Evolutionary conservation across 2,113 vertebrate genomes (phyloP).

Genomic region (Phylloscopus trochiloides): DNA sequence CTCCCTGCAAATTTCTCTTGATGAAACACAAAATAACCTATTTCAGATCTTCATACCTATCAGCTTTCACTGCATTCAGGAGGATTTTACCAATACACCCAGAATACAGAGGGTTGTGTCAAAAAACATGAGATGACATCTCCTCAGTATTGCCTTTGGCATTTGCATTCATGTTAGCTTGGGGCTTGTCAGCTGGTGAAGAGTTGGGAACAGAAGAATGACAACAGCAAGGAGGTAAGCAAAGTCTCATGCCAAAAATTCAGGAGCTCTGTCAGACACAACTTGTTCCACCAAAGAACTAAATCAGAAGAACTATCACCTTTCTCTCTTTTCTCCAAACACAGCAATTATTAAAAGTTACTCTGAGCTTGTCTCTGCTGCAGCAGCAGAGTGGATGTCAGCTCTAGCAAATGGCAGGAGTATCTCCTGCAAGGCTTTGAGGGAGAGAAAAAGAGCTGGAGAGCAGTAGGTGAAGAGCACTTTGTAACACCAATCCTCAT

Average conservation of each 20-base stretch:
- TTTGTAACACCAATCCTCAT: background rate
- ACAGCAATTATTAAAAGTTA: background rate
- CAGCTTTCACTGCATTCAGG: background rate
- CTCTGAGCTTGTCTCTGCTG: background rate
- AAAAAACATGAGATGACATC: background rate
- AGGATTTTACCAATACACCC: background rate
- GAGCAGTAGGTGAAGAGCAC: accelerated
- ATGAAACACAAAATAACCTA: background rate
- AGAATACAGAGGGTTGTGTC: background rate
- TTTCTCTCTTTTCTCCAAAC: background rate
- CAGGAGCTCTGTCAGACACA: background rate
- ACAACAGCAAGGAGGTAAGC: background rate
- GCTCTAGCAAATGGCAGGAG: background rate
- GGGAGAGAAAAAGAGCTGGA: background rate
- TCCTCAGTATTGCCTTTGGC: background rate
- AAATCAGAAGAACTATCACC: background rate
- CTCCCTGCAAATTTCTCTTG: background rate
- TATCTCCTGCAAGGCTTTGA: background rate
- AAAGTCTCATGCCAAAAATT: background rate
- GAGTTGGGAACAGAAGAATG: background rate
- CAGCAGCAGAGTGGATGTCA: background rate
- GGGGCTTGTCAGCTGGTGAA: background rate
- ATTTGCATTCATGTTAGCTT: background rate
- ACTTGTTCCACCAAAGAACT: background rate
- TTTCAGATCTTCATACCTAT: background rate